These are phyloP conservation scores for Dasypolia templi DNA, from an alignment of 2,888 invertebrate genomes.

Conservation along the genomic window DNA sequence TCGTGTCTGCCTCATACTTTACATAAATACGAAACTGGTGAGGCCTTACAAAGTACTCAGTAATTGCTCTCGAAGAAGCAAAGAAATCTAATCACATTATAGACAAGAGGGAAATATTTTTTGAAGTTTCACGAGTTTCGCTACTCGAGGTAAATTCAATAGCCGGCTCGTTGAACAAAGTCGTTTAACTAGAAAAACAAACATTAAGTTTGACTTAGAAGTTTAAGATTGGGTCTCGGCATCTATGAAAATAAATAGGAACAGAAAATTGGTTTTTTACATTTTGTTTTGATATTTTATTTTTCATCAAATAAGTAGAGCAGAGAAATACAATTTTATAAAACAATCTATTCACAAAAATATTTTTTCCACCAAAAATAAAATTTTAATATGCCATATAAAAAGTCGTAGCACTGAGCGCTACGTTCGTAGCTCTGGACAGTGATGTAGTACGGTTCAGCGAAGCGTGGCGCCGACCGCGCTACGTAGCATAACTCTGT, in stretches of 20 bases:
- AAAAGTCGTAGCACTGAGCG: conserved; percentile 43
- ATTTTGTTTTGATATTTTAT: conserved; percentile 20
- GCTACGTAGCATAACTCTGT: conserved; percentile 50
- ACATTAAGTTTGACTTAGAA: conserved; percentile 71
- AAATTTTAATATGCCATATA: conserved; percentile 49
- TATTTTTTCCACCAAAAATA: conserved; percentile 12
- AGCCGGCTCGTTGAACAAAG: conserved; percentile 64
- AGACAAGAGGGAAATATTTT: conserved; percentile 51
- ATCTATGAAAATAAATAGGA: conserved; percentile 48
- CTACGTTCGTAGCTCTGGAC: conserved; percentile 57
- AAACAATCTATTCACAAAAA: conserved; percentile 32
- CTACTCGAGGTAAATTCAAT: conserved; percentile 70
- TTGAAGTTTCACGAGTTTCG: conserved; percentile 68
- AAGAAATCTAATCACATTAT: conserved; percentile 64
- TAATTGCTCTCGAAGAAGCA: conserved; percentile 56
- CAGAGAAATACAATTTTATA: conserved; percentile 7
- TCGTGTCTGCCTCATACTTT: conserved; percentile 6
- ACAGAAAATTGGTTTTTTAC: conserved; percentile 38
- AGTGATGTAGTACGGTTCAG: conserved; percentile 61
- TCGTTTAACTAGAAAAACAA: conserved; percentile 75
- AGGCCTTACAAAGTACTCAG: conserved; percentile 56
- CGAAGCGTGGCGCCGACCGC: conserved; percentile 52
- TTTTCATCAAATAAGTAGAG: neutral
- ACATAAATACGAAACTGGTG: conserved; percentile 32
- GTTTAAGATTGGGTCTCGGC: conserved; percentile 69